phyloP scores from a whole-genome alignment of 2,113 vertebrate genomes.

The Embiotoca jacksoni region DNA sequence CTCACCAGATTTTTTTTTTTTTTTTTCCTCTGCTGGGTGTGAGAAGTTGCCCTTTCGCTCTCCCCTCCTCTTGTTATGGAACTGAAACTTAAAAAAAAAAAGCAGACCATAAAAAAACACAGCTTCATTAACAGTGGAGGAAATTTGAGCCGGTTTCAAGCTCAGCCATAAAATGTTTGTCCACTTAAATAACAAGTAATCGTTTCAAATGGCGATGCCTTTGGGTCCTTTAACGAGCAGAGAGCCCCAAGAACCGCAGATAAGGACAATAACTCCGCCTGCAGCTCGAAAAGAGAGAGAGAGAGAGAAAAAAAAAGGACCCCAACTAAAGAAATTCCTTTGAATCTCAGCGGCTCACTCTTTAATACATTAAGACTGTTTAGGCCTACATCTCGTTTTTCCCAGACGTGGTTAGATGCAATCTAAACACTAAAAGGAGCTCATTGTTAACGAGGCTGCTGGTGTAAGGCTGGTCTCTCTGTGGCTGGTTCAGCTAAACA shows the following conservation, averaged over 20 bases:
- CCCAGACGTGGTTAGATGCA: slow-evolving; percentile 76
- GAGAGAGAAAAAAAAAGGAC: slow-evolving; percentile 10
- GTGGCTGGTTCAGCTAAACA: slow-evolving; percentile 11
- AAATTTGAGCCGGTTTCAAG: slow-evolving; percentile 74
- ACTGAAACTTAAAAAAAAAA: slow-evolving; percentile 54
- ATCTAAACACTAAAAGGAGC: slow-evolving; percentile 74
- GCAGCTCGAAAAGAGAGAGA: slow-evolving; percentile 3
- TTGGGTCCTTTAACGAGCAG: slow-evolving; percentile 70
- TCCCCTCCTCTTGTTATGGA: slow-evolving; percentile 61
- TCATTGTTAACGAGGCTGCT: slow-evolving; percentile 63
- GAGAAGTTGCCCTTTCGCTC: slow-evolving; percentile 18
- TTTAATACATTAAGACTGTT: slow-evolving; percentile 74
- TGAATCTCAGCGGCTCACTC: slow-evolving; percentile 54
- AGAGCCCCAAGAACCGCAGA: slow-evolving; percentile 66
- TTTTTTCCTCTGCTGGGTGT: slow-evolving; percentile 44
- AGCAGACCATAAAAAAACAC: slow-evolving; percentile 67
- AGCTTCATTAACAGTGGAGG: slow-evolving; percentile 78
- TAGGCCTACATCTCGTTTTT: slow-evolving; percentile 66
- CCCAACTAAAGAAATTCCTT: slow-evolving; percentile 48
- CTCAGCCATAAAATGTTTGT: slow-evolving; percentile 69
- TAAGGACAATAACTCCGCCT: slow-evolving; percentile 67
- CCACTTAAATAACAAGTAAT: slow-evolving; percentile 75
- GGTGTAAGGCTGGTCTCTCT: slow-evolving; percentile 3
- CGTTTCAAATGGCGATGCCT: slow-evolving; percentile 71
- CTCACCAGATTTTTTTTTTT: neutral